Percentiles rank a stretch among this genome's conserved stretches.
phyloP scores from a whole-genome alignment of 30 jellyfish, hydroid and myxozoan species.

The Hydractinia echinata region DNA sequence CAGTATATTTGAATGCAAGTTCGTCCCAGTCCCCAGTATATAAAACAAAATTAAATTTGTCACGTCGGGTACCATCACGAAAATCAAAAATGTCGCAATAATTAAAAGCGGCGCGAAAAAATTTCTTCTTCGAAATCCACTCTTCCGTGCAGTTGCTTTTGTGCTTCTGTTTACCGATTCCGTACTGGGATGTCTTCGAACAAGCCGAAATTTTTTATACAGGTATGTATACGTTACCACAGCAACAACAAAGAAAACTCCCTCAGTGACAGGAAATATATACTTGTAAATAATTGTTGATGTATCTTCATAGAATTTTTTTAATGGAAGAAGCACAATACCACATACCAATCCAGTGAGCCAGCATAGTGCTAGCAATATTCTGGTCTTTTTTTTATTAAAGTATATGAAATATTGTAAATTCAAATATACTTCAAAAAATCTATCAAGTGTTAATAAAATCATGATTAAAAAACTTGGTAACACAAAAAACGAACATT shows the following conservation, averaged over 20 bases:
- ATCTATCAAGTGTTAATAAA: conserved; percentile 7
- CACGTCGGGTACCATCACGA: conserved; percentile 19
- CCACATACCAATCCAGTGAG: background rate
- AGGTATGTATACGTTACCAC: conserved; percentile 2
- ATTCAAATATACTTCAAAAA: conserved; percentile 14
- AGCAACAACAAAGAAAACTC: conserved; percentile 12
- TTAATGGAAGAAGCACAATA: background rate
- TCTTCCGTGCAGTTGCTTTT: background rate
- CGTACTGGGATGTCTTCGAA: background rate
- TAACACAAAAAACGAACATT: conserved; percentile 23
- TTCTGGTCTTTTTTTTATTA: background rate
- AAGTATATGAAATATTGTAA: background rate
- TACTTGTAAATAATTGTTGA: conserved; percentile 1
- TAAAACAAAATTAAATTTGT: conserved; percentile 14
- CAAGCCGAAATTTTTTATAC: background rate
- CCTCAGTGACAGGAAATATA: conserved; percentile 11
- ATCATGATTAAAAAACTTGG: conserved; percentile 20
- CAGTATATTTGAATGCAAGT: background rate
- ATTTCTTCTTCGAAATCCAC: background rate
- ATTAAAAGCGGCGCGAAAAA: conserved; percentile 20
- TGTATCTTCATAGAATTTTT: background rate
- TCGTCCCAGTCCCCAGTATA: conserved; percentile 8
- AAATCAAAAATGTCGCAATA: conserved; percentile 1
- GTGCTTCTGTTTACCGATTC: background rate
- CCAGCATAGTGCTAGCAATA: background rate